These are phyloP conservation scores for Austrolebias charrua DNA, from an alignment of 2,797 vertebrate species.

Conservation along the genomic window DNA sequence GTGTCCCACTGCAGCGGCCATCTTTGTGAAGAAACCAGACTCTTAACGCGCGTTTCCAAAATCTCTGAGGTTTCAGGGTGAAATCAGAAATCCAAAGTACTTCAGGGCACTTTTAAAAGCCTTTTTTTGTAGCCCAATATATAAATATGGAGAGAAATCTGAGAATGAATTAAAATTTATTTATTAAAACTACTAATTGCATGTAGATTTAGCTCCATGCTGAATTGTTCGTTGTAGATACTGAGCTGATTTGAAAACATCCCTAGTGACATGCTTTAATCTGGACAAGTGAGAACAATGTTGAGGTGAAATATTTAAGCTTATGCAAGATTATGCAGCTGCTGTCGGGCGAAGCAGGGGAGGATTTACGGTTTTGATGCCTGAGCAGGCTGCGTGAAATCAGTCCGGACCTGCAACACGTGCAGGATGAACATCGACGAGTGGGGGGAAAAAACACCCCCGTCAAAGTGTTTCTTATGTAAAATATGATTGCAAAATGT, in stretches of 20 bases:
- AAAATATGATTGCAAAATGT: conserved; percentile 50
- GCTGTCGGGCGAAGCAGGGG: neutral
- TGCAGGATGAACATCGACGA: neutral
- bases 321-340: neutral
- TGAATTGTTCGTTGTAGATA: conserved; percentile 13
- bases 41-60: neutral
- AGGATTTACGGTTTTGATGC: conserved; percentile 31
- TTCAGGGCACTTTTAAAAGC: conserved; percentile 2
- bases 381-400: conserved; percentile 21
- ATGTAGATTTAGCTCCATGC: conserved; percentile 12
- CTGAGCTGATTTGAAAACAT: conserved; percentile 4
- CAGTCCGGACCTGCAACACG: conserved; percentile 23
- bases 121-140: conserved; percentile 3
- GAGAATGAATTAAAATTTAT: conserved; percentile 13
- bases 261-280: conserved; percentile 11
- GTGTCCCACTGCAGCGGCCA: conserved; percentile 28
- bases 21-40: neutral
- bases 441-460: conserved; percentile 26
- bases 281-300: neutral
- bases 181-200: conserved; percentile 17
- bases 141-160: conserved; percentile 17
- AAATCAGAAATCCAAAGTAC: conserved; percentile 3
- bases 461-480: conserved; percentile 60
- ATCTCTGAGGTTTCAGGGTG: neutral
- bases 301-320: conserved; percentile 5